A percentile compares a stretch with the other conserved stretches of the same genome.
phyloP scores from a whole-genome alignment of 2,888 invertebrate genomes.

The Lamellibrachia satsuma region DNA sequence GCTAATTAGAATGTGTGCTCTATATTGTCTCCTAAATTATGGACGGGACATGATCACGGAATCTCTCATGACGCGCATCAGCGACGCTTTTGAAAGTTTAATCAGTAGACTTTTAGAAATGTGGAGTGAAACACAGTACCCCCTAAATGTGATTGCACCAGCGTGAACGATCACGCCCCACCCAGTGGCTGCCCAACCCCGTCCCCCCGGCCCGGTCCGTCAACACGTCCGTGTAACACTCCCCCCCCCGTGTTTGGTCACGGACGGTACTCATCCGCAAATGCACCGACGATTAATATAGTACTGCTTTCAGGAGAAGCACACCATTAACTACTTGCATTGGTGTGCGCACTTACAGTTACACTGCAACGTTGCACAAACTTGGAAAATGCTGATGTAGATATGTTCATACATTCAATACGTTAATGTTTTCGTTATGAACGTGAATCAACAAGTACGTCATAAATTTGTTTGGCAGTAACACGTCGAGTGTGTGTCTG shows the following conservation, averaged over 20 bases:
- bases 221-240: neutral
- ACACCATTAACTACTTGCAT: too few relatives aligned
- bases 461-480: too few relatives aligned
- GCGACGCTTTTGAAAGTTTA: neutral
- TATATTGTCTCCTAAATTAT: neutral
- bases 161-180: neutral
- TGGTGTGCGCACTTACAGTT: too few relatives aligned
- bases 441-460: too few relatives aligned
- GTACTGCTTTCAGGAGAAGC: too few relatives aligned
- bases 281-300: neutral
- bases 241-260: neutral
- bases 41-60: neutral
- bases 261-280: neutral
- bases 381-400: too few relatives aligned
- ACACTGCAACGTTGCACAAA: too few relatives aligned
- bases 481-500: too few relatives aligned
- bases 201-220: neutral
- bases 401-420: too few relatives aligned
- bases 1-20: neutral
- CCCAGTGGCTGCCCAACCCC: neutral
- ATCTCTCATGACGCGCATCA: neutral
- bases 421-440: too few relatives aligned
- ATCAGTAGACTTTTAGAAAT: neutral
- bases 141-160: neutral
- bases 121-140: neutral